Percentiles rank a stretch among this genome's conserved stretches.
Conservation (phyloP, 2,888 invertebrate genomes). For the Ophraella communa region DNA sequence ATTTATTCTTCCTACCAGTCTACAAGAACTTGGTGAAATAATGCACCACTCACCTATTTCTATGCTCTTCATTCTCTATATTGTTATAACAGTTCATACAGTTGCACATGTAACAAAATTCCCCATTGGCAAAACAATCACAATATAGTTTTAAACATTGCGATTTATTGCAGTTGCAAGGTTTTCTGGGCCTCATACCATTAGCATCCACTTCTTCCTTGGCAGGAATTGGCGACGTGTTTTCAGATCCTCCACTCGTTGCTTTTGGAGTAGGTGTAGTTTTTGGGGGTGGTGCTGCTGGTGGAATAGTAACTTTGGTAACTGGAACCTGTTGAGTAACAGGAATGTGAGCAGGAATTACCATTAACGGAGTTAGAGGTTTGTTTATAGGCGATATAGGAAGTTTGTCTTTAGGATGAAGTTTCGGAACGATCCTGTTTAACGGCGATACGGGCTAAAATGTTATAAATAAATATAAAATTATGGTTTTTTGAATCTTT, state of each 20-base stretch:
- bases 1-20: too few relatives aligned
- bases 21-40: too few relatives aligned
- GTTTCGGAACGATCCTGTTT: constrained; percentile 43
- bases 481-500: background rate
- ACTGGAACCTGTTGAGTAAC: constrained; percentile 20
- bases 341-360: constrained; percentile 20
- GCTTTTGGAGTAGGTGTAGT: constrained; percentile 27
- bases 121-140: constrained; percentile 99
- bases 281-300: constrained; percentile 28
- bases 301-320: constrained; percentile 28
- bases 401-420: constrained; percentile 39
- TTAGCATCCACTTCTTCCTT: constrained; percentile 46
- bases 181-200: constrained; percentile 78
- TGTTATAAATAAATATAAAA: background rate
- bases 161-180: constrained; percentile 98
- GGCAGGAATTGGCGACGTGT: constrained; percentile 14
- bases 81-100: constrained; percentile 98
- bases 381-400: constrained; percentile 35
- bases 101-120: constrained; percentile 97
- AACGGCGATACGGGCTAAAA: constrained; percentile 41
- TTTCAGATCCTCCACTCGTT: constrained; percentile 15
- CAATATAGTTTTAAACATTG: constrained; percentile 98
- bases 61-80: constrained; percentile 90
- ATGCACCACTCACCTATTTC: constrained; percentile 67
- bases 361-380: constrained; percentile 29